These are phyloP conservation scores for Festucalex cinctus DNA, from an alignment of 2,113 vertebrate species.

Conservation along the genomic window DNA sequence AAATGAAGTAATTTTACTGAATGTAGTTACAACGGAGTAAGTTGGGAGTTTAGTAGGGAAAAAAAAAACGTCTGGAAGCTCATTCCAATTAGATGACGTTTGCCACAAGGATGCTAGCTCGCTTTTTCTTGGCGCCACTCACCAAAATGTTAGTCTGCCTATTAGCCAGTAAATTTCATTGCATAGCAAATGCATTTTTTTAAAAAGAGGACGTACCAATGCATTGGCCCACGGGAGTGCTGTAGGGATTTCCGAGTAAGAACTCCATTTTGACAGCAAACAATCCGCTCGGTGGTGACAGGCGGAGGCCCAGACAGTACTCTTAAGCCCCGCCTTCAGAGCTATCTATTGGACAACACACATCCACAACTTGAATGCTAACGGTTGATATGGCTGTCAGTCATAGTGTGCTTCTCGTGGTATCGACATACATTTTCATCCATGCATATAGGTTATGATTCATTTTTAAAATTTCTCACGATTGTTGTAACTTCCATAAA, in stretches of 20 bases:
- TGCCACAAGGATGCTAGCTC: slow-evolving; percentile 41
- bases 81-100: slow-evolving; percentile 54
- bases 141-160: background rate
- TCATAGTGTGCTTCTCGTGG: slow-evolving; percentile 14
- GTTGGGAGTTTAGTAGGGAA: slow-evolving; percentile 10
- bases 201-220: slow-evolving; percentile 77
- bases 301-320: slow-evolving; percentile 35
- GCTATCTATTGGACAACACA: slow-evolving; percentile 43
- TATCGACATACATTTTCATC: slow-evolving; percentile 17
- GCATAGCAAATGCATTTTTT: background rate
- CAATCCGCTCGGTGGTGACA: slow-evolving; percentile 62
- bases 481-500: background rate
- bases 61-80: slow-evolving; percentile 38
- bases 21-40: slow-evolving; percentile 14
- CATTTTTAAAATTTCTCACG: background rate
- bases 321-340: slow-evolving; percentile 37
- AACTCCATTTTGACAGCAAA: slow-evolving; percentile 97
- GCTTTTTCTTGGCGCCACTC: slow-evolving; percentile 11
- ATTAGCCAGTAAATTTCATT: accelerated
- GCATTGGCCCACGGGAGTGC: slow-evolving; percentile 94
- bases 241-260: slow-evolving; percentile 95
- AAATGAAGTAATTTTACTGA: background rate
- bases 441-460: background rate
- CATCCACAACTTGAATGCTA: background rate
- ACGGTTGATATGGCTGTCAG: slow-evolving; percentile 25